Evolutionary conservation across 2,888 invertebrate species (phyloP).

Genomic region (Diplolepis rosae): DNA sequence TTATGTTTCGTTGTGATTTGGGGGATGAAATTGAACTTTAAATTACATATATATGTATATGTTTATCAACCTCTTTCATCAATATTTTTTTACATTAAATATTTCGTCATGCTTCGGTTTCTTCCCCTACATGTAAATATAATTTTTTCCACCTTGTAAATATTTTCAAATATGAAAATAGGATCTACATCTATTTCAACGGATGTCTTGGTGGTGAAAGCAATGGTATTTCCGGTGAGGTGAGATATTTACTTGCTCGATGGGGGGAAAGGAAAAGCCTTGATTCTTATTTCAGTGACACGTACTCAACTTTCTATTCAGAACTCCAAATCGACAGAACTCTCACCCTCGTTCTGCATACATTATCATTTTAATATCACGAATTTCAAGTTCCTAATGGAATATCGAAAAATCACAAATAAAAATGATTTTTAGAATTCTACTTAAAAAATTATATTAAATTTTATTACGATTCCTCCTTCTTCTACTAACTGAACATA

Average conservation of each 20-base stretch:
- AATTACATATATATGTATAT: no score
- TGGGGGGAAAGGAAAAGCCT: conserved; percentile 40
- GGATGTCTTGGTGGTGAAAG: conserved; percentile 43
- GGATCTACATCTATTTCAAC: conserved; percentile 12
- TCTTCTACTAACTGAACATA: no score
- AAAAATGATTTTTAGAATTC: no score
- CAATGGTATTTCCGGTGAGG: conserved; percentile 33
- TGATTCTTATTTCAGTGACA: conserved; percentile 44
- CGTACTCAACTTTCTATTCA: conserved; percentile 45
- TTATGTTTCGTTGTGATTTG: no score
- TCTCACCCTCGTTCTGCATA: conserved; percentile 20
- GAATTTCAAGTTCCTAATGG: no score
- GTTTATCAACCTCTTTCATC: no score
- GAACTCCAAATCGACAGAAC: conserved; percentile 39
- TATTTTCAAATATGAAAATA: conserved; percentile 2
- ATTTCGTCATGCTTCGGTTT: no score
- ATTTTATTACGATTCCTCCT: no score
- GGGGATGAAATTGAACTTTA: no score
- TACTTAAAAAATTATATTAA: no score
- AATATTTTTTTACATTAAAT: no score
- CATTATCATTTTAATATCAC: neutral
- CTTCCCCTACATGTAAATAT: neutral
- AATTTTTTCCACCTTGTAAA: neutral
- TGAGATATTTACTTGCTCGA: conserved; percentile 17
- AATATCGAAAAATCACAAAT: no score